Conservation (phyloP, 2,888 invertebrate genomes). For the Drosophila diplacantha region DNA sequence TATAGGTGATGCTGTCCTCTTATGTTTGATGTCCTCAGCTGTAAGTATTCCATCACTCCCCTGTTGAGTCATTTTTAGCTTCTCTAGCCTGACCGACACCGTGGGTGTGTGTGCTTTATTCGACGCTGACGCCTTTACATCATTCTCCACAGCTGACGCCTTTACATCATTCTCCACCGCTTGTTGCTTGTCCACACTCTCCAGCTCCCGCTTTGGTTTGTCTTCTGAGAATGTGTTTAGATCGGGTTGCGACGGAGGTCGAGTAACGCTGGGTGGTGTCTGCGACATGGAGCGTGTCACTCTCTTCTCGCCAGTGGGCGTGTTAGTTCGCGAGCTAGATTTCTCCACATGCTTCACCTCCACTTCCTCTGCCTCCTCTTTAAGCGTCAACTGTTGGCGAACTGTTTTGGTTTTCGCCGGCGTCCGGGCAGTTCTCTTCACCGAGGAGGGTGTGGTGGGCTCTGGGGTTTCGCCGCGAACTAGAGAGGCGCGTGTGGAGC, state of each 20-base stretch:
- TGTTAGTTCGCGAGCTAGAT: not conserved
- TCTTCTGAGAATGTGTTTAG: constrained; percentile 1
- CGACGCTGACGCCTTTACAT: not conserved
- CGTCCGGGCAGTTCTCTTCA: constrained; percentile 41
- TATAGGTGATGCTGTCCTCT: not conserved
- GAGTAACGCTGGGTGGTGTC: constrained; percentile 42
- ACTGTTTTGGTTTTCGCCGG: constrained; percentile 39
- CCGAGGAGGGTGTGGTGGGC: constrained; percentile 38
- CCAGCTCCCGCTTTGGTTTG: constrained; percentile 3
- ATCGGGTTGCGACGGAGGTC: constrained; percentile 14
- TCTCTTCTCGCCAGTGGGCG: constrained; percentile 37
- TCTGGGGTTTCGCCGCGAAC: constrained; percentile 52
- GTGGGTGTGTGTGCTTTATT: not conserved
- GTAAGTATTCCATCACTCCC: too few species aligned
- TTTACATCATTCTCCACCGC: not conserved
- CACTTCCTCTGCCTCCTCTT: constrained; percentile 42
- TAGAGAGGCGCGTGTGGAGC: constrained; percentile 51
- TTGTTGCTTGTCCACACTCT: not conserved
- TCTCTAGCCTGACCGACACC: constrained; percentile 7
- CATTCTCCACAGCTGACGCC: not conserved
- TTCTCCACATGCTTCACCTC: not conserved
- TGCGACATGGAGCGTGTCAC: constrained; percentile 63
- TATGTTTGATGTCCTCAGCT: not conserved
- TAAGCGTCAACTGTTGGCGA: constrained; percentile 42
- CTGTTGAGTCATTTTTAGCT: not conserved